Percentiles rank a stretch among this genome's conserved stretches.
Conservation (phyloP, 1,140 invertebrate genomes). For the Penaeus chinensis region DNA sequence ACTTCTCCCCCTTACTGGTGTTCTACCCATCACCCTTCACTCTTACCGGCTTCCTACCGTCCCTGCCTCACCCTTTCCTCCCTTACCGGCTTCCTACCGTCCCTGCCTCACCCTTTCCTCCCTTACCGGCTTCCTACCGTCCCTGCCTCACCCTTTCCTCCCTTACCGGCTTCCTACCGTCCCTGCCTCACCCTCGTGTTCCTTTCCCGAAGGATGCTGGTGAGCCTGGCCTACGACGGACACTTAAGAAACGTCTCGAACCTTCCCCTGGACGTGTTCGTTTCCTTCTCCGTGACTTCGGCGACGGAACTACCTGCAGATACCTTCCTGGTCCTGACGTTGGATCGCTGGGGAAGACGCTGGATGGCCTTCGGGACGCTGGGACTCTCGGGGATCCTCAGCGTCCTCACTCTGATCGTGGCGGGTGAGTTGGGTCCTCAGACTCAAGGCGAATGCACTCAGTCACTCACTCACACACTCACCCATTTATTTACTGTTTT, state of each 20-base stretch:
- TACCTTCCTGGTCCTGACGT: slow-evolving; percentile 80
- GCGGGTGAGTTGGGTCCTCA: slow-evolving; percentile 68
- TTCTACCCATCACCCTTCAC: background rate
- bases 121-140: no score
- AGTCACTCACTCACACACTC: no score
- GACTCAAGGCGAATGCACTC: no score
- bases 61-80: background rate
- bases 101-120: no score
- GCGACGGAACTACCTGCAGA: slow-evolving; percentile 86
- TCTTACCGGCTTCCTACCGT: no score
- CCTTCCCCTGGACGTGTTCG: slow-evolving; percentile 79
- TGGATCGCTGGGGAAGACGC: slow-evolving; percentile 85
- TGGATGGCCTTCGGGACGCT: slow-evolving; percentile 85
- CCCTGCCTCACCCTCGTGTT: slow-evolving; percentile 16
- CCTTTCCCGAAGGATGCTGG: slow-evolving; percentile 76
- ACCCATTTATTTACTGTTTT: no score
- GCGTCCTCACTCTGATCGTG: slow-evolving; percentile 78
- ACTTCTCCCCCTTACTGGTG: background rate
- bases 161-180: background rate
- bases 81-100: background rate
- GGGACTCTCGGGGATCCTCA: slow-evolving; percentile 83
- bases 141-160: background rate
- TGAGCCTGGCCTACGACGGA: slow-evolving; percentile 87
- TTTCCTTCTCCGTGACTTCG: slow-evolving; percentile 85
- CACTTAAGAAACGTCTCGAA: slow-evolving; percentile 86